Evolutionary conservation across 2,113 vertebrate species (phyloP), one percentile per base, ranked within the genome.

Genomic region (Gallinago paraguaiae): DNA sequence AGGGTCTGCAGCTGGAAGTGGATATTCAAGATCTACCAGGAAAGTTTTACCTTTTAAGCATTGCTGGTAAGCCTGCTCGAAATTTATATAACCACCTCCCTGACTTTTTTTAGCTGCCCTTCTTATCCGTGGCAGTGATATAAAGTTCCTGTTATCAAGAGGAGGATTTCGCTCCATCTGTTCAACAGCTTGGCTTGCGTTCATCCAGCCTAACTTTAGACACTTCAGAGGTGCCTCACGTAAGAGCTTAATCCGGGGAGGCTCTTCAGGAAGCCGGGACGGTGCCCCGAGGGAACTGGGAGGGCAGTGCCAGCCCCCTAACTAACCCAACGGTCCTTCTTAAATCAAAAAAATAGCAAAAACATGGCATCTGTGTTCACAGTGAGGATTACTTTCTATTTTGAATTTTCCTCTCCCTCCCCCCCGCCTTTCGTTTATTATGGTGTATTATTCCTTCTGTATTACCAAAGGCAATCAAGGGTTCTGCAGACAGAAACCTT

Each of bases 131-230:
- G 92, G 96, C 96, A 89, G 83, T 51, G 93, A 71, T 96, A 95
- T 77, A 93, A 95, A 96, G 96, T 96, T 96, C 95, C 94, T 95
- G 95, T 95, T 96, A 94, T 91, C 93, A 92, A 86, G 96, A 96
- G 92, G 91, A 96, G 96, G 96, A 97, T 97, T 97, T 97, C 70
- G 65, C 88, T 97, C 96, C 93, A 96, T 96, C 96, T 96, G 95
- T 95, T 97, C 96, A 84, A 30, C 96, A 96, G 93, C 96, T 96
- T 96, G 93, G 94, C 95, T 96, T 6, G 53, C 74, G 17, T 87
- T 97, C 95, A 96, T 95, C 95, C 94, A 95, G 89, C 72, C 96
- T 96, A 96, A 97, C 95, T 97, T 97, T 97, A 97, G 96, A 96
- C 69, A 14, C 93, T 92, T 96, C 0, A 54, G 86, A 89, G 91